phyloP scores from a whole-genome alignment of 2,113 vertebrate species.

The Argyrosomus japonicus region DNA sequence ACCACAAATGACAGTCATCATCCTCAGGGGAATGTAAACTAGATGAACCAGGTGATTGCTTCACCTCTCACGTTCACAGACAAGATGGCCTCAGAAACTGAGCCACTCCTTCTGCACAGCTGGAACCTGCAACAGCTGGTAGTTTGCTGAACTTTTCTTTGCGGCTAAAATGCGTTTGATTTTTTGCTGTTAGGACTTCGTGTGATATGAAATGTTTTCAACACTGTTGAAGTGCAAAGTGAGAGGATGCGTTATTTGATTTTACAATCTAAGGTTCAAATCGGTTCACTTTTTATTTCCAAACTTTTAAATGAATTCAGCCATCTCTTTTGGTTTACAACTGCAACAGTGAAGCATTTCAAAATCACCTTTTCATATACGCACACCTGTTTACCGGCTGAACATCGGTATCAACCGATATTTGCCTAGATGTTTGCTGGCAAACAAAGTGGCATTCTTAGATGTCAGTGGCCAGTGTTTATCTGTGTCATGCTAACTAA shows the following conservation, averaged over 20 bases:
- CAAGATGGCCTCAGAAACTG: neutral
- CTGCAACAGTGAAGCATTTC: neutral
- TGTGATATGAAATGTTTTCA: neutral
- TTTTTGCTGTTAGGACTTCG: neutral
- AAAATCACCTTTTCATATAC: neutral
- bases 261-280: neutral
- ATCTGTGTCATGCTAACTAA: too few relatives aligned
- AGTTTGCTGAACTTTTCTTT: neutral
- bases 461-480: too few relatives aligned
- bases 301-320: neutral
- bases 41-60: constrained; percentile 39
- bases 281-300: neutral
- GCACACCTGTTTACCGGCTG: neutral
- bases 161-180: neutral
- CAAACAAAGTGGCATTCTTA: too few relatives aligned
- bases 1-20: constrained; percentile 6
- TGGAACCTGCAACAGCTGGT: neutral
- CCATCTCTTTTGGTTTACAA: neutral
- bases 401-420: too few relatives aligned
- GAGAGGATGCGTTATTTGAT: neutral
- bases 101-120: constrained; percentile 16
- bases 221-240: neutral
- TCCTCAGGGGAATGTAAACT: constrained; percentile 22
- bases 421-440: too few relatives aligned
- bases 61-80: constrained; percentile 15